Percentiles rank a stretch among this genome's conserved stretches.
These are phyloP conservation scores for Pseudorasbora parva DNA, from an alignment of 2,113 vertebrate species.

Conservation along the genomic window DNA sequence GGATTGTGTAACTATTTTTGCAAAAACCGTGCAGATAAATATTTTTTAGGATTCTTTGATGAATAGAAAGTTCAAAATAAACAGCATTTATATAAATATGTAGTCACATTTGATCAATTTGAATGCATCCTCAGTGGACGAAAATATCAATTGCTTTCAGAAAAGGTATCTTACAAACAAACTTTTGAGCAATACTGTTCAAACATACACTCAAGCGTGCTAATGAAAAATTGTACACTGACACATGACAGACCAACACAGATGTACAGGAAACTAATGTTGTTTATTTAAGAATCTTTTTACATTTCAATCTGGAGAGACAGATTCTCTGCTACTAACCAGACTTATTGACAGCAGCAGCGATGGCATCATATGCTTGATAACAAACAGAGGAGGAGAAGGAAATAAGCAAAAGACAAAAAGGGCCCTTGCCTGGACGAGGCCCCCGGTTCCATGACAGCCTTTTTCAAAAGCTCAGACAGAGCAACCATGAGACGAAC, in stretches of 20 bases:
- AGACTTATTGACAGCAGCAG: constrained; percentile 64
- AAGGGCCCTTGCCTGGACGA: not conserved
- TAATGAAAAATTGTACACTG: not conserved
- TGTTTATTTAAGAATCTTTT: constrained; percentile 67
- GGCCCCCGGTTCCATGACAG: not conserved
- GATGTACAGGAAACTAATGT: constrained; percentile 65
- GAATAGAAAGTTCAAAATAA: not conserved
- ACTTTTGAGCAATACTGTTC: not conserved
- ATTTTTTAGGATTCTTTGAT: not conserved
- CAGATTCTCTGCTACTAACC: constrained; percentile 40
- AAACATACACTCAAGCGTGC: not conserved
- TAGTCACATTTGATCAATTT: not conserved
- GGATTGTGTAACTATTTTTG: not conserved
- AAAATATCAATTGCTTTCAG: not conserved
- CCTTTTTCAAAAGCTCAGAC: not conserved
- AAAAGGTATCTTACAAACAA: not conserved
- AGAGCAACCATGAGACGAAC: not conserved
- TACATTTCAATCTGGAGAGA: constrained; percentile 58
- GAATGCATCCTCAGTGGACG: not conserved
- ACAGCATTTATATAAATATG: not conserved
- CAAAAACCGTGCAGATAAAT: not conserved
- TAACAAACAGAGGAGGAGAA: constrained; percentile 31
- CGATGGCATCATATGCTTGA: constrained; percentile 57
- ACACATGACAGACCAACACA: constrained; percentile 1
- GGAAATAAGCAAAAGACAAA: not conserved